Conservation (phyloP, 2,113 vertebrate genomes). For the Silurus asotus region DNA sequence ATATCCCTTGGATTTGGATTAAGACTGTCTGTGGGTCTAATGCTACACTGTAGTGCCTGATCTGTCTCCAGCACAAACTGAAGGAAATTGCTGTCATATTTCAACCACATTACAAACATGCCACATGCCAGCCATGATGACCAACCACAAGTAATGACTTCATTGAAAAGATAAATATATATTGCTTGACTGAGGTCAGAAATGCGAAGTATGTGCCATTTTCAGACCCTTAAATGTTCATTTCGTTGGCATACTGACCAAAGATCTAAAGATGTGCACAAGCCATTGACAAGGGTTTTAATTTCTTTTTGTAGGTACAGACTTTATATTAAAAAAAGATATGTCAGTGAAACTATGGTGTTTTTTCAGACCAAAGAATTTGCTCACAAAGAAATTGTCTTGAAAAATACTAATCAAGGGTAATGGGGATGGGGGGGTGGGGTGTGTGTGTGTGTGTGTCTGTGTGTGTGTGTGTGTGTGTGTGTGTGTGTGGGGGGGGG, state of each 20-base stretch:
- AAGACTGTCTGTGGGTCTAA: slow-evolving; percentile 14
- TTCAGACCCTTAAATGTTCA: slow-evolving; percentile 4
- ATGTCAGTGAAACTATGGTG: slow-evolving; percentile 11
- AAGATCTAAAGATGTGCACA: slow-evolving; percentile 18
- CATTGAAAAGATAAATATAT: slow-evolving; percentile 35
- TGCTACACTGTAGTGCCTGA: not conserved
- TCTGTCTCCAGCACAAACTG: slow-evolving; percentile 5
- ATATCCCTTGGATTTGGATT: slow-evolving; percentile 16
- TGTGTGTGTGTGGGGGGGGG: not conserved
- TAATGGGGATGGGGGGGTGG: too few species aligned
- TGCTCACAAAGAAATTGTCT: slow-evolving; percentile 21
- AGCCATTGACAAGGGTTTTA: not conserved
- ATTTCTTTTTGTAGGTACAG: slow-evolving; percentile 1
- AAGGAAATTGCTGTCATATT: slow-evolving; percentile 38
- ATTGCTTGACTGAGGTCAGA: slow-evolving; percentile 17
- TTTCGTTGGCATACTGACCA: not conserved
- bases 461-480: too few species aligned
- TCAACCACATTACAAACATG: slow-evolving; percentile 37
- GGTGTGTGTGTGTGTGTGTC: too few species aligned
- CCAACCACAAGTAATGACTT: slow-evolving; percentile 8
- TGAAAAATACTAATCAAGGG: slow-evolving; percentile 1
- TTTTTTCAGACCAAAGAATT: slow-evolving; percentile 3
- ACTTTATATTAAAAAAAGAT: slow-evolving; percentile 17
- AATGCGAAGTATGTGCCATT: slow-evolving; percentile 23
- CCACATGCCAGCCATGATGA: slow-evolving; percentile 3